These are phyloP conservation scores for Suillia variegata DNA, from an alignment of 2,888 invertebrate genomes.

Conservation along the genomic window DNA sequence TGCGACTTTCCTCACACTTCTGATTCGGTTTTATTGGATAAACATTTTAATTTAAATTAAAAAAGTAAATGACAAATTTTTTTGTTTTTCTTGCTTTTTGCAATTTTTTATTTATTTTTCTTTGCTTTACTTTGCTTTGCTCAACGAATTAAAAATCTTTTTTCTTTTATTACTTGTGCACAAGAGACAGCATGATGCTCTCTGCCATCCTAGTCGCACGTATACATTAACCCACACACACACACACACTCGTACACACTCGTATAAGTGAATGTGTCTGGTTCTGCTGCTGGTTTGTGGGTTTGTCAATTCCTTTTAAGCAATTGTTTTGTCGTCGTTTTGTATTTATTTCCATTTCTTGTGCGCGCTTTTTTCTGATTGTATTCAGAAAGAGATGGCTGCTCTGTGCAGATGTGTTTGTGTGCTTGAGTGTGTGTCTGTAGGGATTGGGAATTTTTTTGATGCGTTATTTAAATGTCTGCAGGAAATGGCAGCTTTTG, in stretches of 20 bases:
- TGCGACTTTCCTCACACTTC: not conserved
- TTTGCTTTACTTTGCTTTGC: conserved; percentile 8
- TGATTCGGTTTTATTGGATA: conserved; percentile 44
- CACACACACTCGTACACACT: not conserved
- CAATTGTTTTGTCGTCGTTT: conserved; percentile 29
- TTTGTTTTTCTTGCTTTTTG: not conserved
- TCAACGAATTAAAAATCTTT: conserved; percentile 36
- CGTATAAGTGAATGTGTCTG: too few species aligned
- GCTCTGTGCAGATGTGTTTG: not conserved
- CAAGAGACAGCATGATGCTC: conserved; percentile 27
- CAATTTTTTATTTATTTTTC: not conserved
- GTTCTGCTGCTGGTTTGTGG: conserved; percentile 35
- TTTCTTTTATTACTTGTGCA: conserved; percentile 15
- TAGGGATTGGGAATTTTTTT: not conserved
- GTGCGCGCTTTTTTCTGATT: conserved; percentile 26
- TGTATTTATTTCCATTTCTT: conserved; percentile 29
- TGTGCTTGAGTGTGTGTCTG: not conserved
- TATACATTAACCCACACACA: not conserved
- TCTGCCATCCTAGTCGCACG: not conserved
- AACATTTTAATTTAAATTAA: conserved; percentile 53
- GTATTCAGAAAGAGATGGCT: conserved; percentile 38
- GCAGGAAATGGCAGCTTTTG: too few species aligned
- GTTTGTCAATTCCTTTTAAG: conserved; percentile 43
- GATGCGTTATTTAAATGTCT: not conserved
- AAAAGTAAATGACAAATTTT: conserved; percentile 51